Conservation (phyloP, 2,797 vertebrate genomes). For the Clarias pachynema region DNA sequence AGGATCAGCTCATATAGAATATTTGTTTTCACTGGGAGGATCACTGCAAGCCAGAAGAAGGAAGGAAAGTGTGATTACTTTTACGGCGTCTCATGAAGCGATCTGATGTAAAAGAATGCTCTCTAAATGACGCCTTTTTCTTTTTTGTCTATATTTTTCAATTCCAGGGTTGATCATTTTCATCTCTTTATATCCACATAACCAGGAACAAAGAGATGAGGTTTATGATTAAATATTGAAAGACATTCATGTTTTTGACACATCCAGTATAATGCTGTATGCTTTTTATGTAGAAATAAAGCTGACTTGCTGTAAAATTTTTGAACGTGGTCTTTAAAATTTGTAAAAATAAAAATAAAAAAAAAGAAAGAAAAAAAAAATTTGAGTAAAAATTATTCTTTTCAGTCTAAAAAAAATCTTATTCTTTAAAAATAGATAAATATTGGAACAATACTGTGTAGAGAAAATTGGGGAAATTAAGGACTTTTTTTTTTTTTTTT, state of each 20-base stretch:
- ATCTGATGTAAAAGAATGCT: neutral
- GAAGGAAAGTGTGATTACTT: neutral
- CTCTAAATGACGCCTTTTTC: too few species aligned
- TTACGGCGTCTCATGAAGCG: neutral
- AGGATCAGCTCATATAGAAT: constrained; percentile 75
- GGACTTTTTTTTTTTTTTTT: neutral
- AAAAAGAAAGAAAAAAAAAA: too few species aligned
- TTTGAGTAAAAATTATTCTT: neutral
- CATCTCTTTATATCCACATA: neutral
- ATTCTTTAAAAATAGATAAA: neutral
- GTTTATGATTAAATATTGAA: neutral
- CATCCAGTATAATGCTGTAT: neutral
- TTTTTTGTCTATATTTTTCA: neutral
- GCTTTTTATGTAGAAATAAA: too few species aligned
- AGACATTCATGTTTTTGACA: neutral
- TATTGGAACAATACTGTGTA: neutral
- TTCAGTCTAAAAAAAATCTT: neutral
- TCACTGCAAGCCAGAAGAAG: constrained; percentile 61
- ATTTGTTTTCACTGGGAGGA: constrained; percentile 69
- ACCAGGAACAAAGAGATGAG: too few species aligned
- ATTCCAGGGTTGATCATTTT: neutral
- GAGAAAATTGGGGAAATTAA: neutral
- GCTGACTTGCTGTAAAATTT: too few species aligned
- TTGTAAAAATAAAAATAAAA: too few species aligned
- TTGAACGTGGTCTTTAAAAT: neutral